Conservation (phyloP, 1,140 invertebrate genomes). For the Eciton burchellii region DNA sequence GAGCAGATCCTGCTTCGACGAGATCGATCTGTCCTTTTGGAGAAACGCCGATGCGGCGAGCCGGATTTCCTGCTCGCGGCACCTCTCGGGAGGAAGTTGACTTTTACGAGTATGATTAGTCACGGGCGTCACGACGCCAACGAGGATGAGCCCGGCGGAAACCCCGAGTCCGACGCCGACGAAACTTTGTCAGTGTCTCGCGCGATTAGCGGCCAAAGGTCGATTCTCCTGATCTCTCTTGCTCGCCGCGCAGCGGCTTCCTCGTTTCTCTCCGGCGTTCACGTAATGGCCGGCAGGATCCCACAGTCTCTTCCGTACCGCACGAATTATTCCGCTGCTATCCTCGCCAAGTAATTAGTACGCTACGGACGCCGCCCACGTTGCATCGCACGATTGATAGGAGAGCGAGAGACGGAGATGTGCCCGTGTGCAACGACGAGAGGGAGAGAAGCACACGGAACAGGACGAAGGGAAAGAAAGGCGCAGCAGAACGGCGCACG, state of each 20-base stretch:
- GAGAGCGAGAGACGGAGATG: slow-evolving; percentile 27
- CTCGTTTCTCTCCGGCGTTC: slow-evolving; percentile 56
- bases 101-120: slow-evolving; percentile 70
- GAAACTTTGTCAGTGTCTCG: slow-evolving; percentile 71
- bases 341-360: slow-evolving; percentile 78
- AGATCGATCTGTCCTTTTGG: slow-evolving; percentile 14
- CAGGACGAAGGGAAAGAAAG: no score
- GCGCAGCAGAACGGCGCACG: slow-evolving; percentile 47
- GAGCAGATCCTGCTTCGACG: neutral
- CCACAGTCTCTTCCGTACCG: slow-evolving; percentile 49
- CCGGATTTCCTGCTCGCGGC: slow-evolving; percentile 63
- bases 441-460: slow-evolving; percentile 54
- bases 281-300: slow-evolving; percentile 17
- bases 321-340: slow-evolving; percentile 76
- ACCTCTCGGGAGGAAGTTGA: slow-evolving; percentile 35
- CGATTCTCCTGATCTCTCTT: slow-evolving; percentile 64
- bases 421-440: neutral
- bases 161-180: slow-evolving; percentile 51
- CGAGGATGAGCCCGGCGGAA: slow-evolving; percentile 3
- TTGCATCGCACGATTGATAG: slow-evolving; percentile 81
- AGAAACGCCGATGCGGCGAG: slow-evolving; percentile 21
- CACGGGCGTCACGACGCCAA: slow-evolving; percentile 65
- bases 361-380: slow-evolving; percentile 78
- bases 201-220: slow-evolving; percentile 71
- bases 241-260: slow-evolving; percentile 47